Percentiles rank a stretch among this genome's conserved stretches.
phyloP scores from a whole-genome alignment of 1,140 invertebrate species.

The Bombus huntii region DNA sequence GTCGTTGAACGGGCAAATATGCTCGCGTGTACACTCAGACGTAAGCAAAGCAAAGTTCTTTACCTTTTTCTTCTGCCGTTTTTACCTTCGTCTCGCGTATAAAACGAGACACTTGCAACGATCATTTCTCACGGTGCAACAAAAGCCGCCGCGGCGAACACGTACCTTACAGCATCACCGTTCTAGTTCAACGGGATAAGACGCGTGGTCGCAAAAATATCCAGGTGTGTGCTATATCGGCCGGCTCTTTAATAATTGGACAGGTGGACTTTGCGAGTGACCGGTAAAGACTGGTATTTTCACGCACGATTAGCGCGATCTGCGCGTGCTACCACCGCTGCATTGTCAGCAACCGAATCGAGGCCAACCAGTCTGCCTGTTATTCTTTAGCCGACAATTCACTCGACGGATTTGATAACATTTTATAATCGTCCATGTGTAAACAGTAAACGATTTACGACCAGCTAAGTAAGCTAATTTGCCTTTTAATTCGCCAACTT shows the following conservation, averaged over 20 bases:
- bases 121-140: slow-evolving; percentile 61
- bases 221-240: slow-evolving; percentile 17
- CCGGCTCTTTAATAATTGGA: slow-evolving; percentile 45
- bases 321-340: slow-evolving; percentile 43
- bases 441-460: background rate
- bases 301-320: slow-evolving; percentile 65
- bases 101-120: slow-evolving; percentile 41
- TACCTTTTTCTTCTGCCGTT: slow-evolving; percentile 6
- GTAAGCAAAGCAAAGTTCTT: background rate
- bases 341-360: background rate
- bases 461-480: background rate
- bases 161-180: slow-evolving; percentile 29
- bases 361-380: background rate
- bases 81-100: slow-evolving; percentile 51
- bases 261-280: slow-evolving; percentile 50
- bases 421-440: background rate
- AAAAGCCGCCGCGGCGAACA: slow-evolving; percentile 40
- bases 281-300: slow-evolving; percentile 60
- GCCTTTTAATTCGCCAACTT: background rate
- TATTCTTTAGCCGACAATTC: background rate
- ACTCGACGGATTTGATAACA: background rate
- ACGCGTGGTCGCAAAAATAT: slow-evolving; percentile 10
- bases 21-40: background rate
- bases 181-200: slow-evolving; percentile 28
- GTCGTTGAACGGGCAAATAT: slow-evolving; percentile 32